Percentiles rank a stretch among this genome's conserved stretches.
These are phyloP conservation scores for Microctenopoma lineatum DNA, from an alignment of 2,797 vertebrate species.

Conservation along the genomic window DNA sequence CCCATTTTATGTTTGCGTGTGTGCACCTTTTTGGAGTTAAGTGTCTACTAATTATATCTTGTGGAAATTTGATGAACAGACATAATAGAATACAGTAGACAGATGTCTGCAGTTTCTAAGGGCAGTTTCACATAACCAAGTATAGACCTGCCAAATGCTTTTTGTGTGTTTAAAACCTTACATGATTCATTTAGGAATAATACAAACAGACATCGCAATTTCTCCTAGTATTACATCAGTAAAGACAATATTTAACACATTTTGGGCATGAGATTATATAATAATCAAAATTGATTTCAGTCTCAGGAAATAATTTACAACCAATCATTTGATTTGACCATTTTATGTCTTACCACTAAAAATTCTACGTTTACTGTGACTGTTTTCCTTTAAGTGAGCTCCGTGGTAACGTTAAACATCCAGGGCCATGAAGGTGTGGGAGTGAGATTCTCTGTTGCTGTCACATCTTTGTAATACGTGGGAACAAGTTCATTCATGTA, in stretches of 20 bases:
- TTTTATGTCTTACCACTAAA: neutral
- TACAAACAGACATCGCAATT: no score
- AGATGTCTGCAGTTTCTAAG: neutral
- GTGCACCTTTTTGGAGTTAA: neutral
- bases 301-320: neutral
- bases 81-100: neutral
- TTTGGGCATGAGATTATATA: neutral
- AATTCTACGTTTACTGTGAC: neutral
- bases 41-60: conserved; percentile 8
- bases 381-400: no score
- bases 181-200: neutral
- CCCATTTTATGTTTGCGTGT: neutral
- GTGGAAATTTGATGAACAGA: neutral
- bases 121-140: neutral
- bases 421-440: no score
- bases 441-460: no score
- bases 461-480: no score
- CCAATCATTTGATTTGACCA: neutral
- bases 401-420: no score
- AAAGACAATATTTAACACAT: neutral
- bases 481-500: no score
- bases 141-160: neutral
- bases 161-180: neutral
- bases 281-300: neutral
- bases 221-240: neutral